Evolutionary conservation across 2,113 vertebrate species (phyloP).

Genomic region (Atlantisia rogersi): DNA sequence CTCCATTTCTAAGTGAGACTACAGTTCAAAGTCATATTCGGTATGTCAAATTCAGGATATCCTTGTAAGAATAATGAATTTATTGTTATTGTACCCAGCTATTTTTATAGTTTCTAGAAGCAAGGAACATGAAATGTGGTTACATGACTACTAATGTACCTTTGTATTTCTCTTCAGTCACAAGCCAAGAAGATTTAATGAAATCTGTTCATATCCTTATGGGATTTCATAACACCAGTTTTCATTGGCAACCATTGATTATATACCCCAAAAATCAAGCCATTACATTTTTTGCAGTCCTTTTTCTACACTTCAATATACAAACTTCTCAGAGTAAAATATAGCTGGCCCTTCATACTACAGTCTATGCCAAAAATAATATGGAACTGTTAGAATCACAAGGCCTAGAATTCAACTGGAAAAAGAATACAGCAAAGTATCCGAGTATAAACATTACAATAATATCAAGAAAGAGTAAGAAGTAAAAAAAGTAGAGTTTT

Average conservation of each 20-base stretch:
- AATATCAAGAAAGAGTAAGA: neutral
- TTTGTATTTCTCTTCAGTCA: neutral
- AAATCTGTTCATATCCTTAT: neutral
- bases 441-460: neutral
- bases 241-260: neutral
- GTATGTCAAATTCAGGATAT: constrained; percentile 9
- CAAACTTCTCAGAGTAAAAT: neutral
- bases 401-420: neutral
- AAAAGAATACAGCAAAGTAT: neutral
- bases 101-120: constrained; percentile 26
- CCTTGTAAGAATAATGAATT: constrained; percentile 4
- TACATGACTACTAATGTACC: neutral
- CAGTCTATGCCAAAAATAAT: neutral
- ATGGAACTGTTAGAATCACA: neutral
- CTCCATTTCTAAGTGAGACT: neutral
- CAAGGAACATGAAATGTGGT: neutral
- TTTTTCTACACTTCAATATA: neutral
- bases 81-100: neutral
- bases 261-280: neutral
- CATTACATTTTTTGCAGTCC: neutral
- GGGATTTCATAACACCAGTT: neutral
- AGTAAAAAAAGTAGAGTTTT: neutral
- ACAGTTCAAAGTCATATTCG: neutral
- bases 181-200: neutral
- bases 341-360: neutral